Conservation (phyloP, 2,888 invertebrate species). For the Plebejus argus region DNA sequence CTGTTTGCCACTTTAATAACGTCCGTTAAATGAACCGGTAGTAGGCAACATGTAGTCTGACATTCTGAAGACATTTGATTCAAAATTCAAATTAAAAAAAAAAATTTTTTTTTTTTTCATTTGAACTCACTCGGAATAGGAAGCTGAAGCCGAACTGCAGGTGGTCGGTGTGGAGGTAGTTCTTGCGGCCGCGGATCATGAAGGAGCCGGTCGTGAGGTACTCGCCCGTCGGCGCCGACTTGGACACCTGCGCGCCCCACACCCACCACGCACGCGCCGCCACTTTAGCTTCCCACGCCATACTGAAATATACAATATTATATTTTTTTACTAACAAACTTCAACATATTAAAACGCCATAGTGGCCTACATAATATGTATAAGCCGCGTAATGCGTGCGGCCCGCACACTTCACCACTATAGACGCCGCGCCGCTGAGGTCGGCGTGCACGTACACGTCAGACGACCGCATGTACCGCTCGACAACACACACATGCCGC, state of each 20-base stretch:
- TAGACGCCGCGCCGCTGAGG: too few relatives aligned
- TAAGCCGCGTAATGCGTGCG: too few relatives aligned
- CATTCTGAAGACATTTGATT: too few relatives aligned
- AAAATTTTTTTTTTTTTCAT: too few relatives aligned
- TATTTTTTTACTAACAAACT: too few relatives aligned
- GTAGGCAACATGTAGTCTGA: too few relatives aligned
- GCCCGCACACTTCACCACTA: too few relatives aligned
- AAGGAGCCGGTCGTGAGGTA: slow-evolving; percentile 98
- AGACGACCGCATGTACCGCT: neutral
- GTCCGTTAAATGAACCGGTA: too few relatives aligned
- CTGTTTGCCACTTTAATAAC: too few relatives aligned
- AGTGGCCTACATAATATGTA: too few relatives aligned
- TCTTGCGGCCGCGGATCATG: slow-evolving; percentile 98
- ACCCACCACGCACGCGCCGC: slow-evolving; percentile 99
- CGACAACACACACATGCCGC: neutral
- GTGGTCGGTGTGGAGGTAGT: slow-evolving; percentile 96
- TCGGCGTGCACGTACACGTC: neutral
- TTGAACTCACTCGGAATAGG: slow-evolving; percentile 86
- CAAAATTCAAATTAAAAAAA: too few relatives aligned
- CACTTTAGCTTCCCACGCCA: slow-evolving; percentile 99
- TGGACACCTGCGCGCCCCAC: slow-evolving; percentile 95
- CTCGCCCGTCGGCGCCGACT: slow-evolving; percentile 98
- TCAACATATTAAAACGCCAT: too few relatives aligned
- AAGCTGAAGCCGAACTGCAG: slow-evolving; percentile 96
- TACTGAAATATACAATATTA: slow-evolving; percentile 82